Evolutionary conservation across 2,797 vertebrate genomes (phyloP), one percentile per base, ranked within the genome.

Genomic region (Gadopsis marmoratus): DNA sequence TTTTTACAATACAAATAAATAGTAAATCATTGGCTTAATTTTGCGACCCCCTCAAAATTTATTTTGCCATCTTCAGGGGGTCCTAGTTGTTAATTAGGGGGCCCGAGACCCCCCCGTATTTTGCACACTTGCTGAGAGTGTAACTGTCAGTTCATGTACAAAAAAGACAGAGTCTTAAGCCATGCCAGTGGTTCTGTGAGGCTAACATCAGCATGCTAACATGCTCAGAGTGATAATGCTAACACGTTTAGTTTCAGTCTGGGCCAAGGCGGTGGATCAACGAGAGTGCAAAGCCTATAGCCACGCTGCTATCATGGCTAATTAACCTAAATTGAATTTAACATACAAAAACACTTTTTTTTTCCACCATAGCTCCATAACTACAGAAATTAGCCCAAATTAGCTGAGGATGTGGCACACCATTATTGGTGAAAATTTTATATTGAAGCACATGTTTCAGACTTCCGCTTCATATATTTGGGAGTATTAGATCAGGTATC

Each of bases 81-180:
- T n/a, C n/a, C n/a, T n/a, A n/a, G n/a, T n/a, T n/a, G n/a, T n/a
- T n/a, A n/a, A n/a, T n/a, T n/a, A n/a, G n/a, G n/a, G n/a, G n/a
- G n/a, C n/a, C n/a, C n/a, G n/a, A n/a, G n/a, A n/a, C n/a, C n/a
- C n/a, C n/a, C n/a, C n/a, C n/a, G n/a, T n/a, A n/a, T n/a, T n/a
- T n/a, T n/a, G n/a, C n/a, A n/a, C n/a, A n/a, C n/a, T n/a, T n/a
- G n/a, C n/a, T 76, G 12, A 63, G 19, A 26, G 16, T 37, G 12
- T 48, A 63, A 68, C 53, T 54, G 31, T 61, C 62, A 68, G 37
- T 68, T 65, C 23, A 65, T 23, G 19, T 29, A 35, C 53, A 64
- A 62, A 45, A 26, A 13, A 37, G 13, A n/a, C n/a, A 67, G n/a
- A 54, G n/a, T 26, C 50, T 4, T 4, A 10, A n/a, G 37, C 5